Conservation (phyloP, 2,797 vertebrate species). For the Acrossocheilus wenchowensis region DNA sequence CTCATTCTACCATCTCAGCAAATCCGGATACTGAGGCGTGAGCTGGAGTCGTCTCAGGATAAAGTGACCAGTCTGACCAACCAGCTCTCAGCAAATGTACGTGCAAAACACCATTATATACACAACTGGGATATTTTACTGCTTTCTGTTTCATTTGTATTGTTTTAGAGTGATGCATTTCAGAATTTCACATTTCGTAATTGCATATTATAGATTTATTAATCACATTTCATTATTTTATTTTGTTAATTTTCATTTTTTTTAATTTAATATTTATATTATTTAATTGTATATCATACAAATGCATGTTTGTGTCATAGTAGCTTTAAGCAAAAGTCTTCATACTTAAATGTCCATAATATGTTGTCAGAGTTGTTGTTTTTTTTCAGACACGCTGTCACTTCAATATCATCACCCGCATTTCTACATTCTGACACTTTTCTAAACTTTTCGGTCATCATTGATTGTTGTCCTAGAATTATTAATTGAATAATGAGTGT, state of each 20-base stretch:
- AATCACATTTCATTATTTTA: background rate
- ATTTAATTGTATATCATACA: background rate
- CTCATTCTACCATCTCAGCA: slow-evolving; percentile 77
- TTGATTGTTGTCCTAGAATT: background rate
- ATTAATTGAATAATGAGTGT: background rate
- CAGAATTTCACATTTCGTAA: background rate
- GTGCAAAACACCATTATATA: slow-evolving; percentile 62
- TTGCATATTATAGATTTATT: background rate
- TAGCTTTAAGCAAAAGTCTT: background rate
- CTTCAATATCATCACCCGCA: background rate
- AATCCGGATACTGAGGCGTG: slow-evolving; percentile 94
- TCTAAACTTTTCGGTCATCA: background rate
- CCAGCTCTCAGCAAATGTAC: slow-evolving; percentile 95
- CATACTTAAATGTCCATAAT: background rate
- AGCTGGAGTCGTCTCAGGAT: slow-evolving; percentile 95
- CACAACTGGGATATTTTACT: background rate
- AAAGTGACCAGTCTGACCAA: slow-evolving; percentile 94
- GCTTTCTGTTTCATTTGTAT: background rate
- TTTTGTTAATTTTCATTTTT: background rate
- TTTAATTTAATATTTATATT: background rate
- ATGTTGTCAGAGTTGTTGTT: background rate
- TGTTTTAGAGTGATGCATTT: background rate
- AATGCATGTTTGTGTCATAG: background rate
- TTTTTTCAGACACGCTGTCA: background rate
- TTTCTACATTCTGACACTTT: slow-evolving; percentile 19